Percentiles rank a stretch among this genome's conserved stretches.
Evolutionary conservation across 2,797 vertebrate species (phyloP).

Genomic region (Picus viridis): DNA sequence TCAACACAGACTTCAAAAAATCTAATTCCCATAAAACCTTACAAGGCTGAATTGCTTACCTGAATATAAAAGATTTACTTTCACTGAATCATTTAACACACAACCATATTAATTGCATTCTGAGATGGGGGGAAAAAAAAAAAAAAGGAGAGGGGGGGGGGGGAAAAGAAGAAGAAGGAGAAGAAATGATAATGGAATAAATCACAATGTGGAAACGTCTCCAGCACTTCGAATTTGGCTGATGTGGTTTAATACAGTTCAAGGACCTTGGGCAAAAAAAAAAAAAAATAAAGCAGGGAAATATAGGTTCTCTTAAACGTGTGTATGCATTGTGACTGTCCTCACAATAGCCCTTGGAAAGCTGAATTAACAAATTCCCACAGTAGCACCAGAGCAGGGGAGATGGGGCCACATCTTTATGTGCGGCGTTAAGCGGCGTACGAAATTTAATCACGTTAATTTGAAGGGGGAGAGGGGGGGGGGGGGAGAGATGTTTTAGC

Average conservation of each 20-base stretch:
- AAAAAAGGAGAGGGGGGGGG: constrained; percentile 68
- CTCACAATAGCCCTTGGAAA: constrained; percentile 62
- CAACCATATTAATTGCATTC: constrained; percentile 88
- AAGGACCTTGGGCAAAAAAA: constrained; percentile 52
- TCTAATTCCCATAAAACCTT: constrained; percentile 95
- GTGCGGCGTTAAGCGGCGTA: constrained; percentile 7
- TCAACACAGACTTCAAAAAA: constrained; percentile 96
- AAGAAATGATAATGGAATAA: constrained; percentile 73
- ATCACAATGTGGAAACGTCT: constrained; percentile 50
- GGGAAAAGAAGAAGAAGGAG: no score
- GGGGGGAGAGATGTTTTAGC: neutral
- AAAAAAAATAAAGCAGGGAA: neutral
- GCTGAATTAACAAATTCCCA: constrained; percentile 67
- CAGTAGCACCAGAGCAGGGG: constrained; percentile 23
- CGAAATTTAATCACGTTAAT: constrained; percentile 56
- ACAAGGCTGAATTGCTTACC: constrained; percentile 95
- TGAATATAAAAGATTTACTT: constrained; percentile 97
- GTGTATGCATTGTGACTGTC: constrained; percentile 55
- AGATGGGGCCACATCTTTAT: constrained; percentile 26
- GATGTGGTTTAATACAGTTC: constrained; percentile 27
- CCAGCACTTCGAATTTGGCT: constrained; percentile 28
- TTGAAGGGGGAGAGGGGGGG: neutral
- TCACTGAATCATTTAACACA: constrained; percentile 95
- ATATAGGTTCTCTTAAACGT: constrained; percentile 50
- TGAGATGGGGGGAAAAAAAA: constrained; percentile 70